Conservation (phyloP, 2,888 invertebrate genomes). For the Morinoia aosen region DNA sequence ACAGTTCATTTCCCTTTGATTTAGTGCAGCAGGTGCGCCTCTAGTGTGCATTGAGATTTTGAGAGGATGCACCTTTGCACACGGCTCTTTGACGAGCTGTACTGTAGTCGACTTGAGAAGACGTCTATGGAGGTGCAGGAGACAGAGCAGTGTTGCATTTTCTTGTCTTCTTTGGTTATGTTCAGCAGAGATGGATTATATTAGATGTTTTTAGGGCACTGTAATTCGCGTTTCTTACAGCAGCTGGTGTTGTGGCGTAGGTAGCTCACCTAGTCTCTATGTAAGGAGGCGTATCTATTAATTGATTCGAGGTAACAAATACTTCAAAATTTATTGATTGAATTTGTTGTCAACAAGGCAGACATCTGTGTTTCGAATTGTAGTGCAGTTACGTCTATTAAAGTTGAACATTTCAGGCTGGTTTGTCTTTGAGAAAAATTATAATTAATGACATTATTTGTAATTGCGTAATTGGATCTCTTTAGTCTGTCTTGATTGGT, state of each 20-base stretch:
- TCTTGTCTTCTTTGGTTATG: background rate
- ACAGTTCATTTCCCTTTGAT: background rate
- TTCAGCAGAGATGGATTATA: background rate
- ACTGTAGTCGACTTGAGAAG: background rate
- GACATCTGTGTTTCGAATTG: background rate
- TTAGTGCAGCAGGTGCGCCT: background rate
- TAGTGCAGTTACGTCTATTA: background rate
- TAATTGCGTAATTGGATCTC: background rate
- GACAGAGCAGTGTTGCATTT: too few species aligned
- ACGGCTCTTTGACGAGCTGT: background rate
- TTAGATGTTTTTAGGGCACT: background rate
- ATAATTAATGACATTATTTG: background rate
- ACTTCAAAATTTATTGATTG: background rate
- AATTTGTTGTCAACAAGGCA: background rate
- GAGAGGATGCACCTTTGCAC: background rate
- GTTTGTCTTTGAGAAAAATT: background rate
- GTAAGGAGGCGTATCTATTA: background rate
- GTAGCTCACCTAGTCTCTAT: background rate
- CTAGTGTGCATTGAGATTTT: background rate
- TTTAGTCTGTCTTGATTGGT: background rate
- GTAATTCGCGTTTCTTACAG: background rate
- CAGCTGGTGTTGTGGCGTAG: too few species aligned
- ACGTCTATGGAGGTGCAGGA: too few species aligned
- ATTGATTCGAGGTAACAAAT: too few species aligned
- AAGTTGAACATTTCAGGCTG: background rate